These are phyloP conservation scores for Calameuta idolon DNA, from an alignment of 2,888 invertebrate species.

Conservation along the genomic window DNA sequence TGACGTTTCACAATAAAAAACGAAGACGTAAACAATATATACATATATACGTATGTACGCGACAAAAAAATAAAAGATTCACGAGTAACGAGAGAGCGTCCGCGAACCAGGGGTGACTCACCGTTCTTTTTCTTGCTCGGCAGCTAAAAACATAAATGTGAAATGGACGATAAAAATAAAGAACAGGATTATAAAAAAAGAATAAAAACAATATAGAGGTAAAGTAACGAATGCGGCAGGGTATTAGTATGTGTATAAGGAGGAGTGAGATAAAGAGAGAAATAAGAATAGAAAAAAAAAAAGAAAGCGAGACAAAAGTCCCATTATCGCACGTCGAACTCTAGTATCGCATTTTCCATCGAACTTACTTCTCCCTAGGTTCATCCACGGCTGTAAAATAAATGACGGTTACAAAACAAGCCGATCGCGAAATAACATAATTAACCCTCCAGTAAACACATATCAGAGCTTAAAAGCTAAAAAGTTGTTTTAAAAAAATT, in stretches of 20 bases:
- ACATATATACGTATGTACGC: background rate
- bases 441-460: background rate
- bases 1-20: background rate
- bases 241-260: background rate
- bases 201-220: constrained; percentile 15
- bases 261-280: background rate
- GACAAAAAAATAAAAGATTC: background rate
- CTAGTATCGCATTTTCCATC: constrained; percentile 6
- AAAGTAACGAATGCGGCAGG: constrained; percentile 4
- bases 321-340: background rate
- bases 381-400: constrained; percentile 91
- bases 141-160: constrained; percentile 60
- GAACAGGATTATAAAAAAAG: constrained; percentile 15
- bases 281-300: constrained; percentile 23
- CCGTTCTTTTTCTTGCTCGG: constrained; percentile 51
- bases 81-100: constrained; percentile 5
- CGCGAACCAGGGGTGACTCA: constrained; percentile 35
- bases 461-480: background rate
- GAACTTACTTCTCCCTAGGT: constrained; percentile 93
- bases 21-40: constrained; percentile 1
- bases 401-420: constrained; percentile 60
- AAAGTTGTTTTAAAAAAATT: background rate
- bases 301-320: constrained; percentile 9
- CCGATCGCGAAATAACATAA: constrained; percentile 15
- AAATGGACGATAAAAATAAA: constrained; percentile 27